Evolutionary conservation across 2,113 vertebrate genomes (phyloP).

Genomic region (Entelurus aequoreus): DNA sequence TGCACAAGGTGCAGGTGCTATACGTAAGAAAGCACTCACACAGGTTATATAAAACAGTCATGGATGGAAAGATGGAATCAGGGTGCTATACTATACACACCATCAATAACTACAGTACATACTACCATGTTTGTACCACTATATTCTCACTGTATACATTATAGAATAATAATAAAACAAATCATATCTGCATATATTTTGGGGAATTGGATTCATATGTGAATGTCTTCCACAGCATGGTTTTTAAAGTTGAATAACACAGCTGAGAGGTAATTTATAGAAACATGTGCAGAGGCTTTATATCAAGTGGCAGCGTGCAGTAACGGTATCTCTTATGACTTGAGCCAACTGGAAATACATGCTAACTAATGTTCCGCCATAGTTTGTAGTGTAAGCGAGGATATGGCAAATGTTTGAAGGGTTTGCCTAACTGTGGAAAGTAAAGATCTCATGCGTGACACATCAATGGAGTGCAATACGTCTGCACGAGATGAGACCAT

Average conservation of each 20-base stretch:
- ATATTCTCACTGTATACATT: too few species aligned
- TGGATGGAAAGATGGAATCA: conserved; percentile 13
- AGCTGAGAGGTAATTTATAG: neutral
- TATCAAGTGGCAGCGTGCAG: neutral
- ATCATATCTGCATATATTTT: neutral
- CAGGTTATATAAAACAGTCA: conserved; percentile 1
- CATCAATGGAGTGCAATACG: too few species aligned
- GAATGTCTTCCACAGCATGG: conserved; percentile 12
- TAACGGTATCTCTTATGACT: neutral
- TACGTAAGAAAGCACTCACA: neutral
- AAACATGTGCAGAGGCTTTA: conserved; percentile 10
- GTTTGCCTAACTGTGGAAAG: too few species aligned
- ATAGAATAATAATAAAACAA: too few species aligned
- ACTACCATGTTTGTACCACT: neutral
- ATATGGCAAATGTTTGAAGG: too few species aligned
- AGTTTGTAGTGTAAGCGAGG: too few species aligned
- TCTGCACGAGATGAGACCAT: too few species aligned
- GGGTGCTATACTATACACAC: conserved; percentile 23
- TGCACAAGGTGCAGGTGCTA: neutral
- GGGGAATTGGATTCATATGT: conserved; percentile 4
- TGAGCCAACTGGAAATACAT: neutral
- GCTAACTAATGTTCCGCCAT: too few species aligned
- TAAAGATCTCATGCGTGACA: too few species aligned
- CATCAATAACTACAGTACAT: conserved; percentile 28
- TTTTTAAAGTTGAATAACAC: conserved; percentile 15